Percentiles rank a stretch among this genome's conserved stretches.
These are phyloP conservation scores for Antitype chi DNA, from an alignment of 2,888 invertebrate species.

Conservation along the genomic window DNA sequence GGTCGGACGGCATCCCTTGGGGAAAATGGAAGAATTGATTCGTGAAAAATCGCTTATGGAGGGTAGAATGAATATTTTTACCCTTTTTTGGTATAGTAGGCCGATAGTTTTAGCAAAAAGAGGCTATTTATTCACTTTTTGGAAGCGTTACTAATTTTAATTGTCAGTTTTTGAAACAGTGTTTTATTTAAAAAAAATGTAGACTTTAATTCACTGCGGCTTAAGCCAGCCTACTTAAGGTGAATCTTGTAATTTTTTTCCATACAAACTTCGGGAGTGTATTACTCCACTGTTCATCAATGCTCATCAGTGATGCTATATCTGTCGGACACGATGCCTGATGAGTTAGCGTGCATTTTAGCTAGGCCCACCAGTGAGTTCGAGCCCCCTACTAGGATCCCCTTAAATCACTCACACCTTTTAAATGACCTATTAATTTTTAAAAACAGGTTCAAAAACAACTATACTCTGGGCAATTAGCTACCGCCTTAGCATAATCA, in stretches of 20 bases:
- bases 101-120: slow-evolving; percentile 35
- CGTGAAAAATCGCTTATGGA: slow-evolving; percentile 59
- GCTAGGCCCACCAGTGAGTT: too few species aligned
- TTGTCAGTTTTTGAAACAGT: slow-evolving; percentile 1
- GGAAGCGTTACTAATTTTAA: slow-evolving; percentile 32
- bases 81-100: slow-evolving; percentile 44
- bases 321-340: too few species aligned
- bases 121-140: slow-evolving; percentile 39
- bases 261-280: too few species aligned
- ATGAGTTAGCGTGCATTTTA: too few species aligned
- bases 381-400: too few species aligned
- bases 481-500: not conserved
- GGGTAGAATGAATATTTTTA: slow-evolving; percentile 50
- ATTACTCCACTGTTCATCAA: too few species aligned
- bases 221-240: too few species aligned
- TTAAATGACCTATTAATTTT: not conserved
- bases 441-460: not conserved
- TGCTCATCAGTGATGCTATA: too few species aligned
- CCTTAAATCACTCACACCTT: fast-evolving
- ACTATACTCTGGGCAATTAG: not conserved
- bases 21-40: slow-evolving; percentile 56
- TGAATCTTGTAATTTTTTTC: too few species aligned
- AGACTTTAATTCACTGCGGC: too few species aligned
- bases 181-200: not conserved
- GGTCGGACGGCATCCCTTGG: slow-evolving; percentile 22